Evolutionary conservation across 2,888 invertebrate genomes (phyloP), one percentile per base, ranked within the genome.

Genomic region (Tyria jacobaeae): DNA sequence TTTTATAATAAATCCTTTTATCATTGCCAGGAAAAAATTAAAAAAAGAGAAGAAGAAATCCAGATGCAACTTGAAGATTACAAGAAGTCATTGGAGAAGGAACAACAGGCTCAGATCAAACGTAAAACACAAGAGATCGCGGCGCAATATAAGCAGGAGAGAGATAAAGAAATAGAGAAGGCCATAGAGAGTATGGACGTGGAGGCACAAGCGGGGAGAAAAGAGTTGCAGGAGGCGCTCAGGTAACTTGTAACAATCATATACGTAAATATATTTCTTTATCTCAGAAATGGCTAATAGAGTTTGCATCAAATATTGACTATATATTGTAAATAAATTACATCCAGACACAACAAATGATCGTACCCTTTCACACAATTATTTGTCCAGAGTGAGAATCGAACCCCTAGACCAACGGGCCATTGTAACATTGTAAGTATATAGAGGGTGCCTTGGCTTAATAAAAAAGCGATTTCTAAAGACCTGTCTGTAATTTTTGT

Each of bases 81-180:
- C 94, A 94, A 95, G 74, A 94, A 91, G 57, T 95, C 95, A 57
- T 95, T 94, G 74, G 95, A 95, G 75, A 95, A 95, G 62, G 95
- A 96, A 68, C 96, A 96, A 75, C 94, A 94, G 21, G 71, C 94
- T 34, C 84, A 94, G 12, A 87, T 97, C 57, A 94, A 95, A 60
- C 96, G 96, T 81, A 96, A 95, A 79, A 96, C 97, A 87, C 92
- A 94, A 60, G 94, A 95, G 73, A 95, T 97, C 76, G 87, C 96
- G 2, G 96, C 96, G 34, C 95, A 96, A 71, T 96, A 95, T 81
- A 95, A 96, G 82, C 94, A 94, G 55, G 97, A 97, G 81, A 89
- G 97, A 61, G 97, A 98, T 87, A 95, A 94, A 52, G 97, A 97
- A 89, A 97, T 97, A 58, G 97, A 97, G 83, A 89, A 94, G 17